These are phyloP conservation scores for Cacatua alba DNA, from an alignment of 2,113 vertebrate genomes.

Conservation along the genomic window DNA sequence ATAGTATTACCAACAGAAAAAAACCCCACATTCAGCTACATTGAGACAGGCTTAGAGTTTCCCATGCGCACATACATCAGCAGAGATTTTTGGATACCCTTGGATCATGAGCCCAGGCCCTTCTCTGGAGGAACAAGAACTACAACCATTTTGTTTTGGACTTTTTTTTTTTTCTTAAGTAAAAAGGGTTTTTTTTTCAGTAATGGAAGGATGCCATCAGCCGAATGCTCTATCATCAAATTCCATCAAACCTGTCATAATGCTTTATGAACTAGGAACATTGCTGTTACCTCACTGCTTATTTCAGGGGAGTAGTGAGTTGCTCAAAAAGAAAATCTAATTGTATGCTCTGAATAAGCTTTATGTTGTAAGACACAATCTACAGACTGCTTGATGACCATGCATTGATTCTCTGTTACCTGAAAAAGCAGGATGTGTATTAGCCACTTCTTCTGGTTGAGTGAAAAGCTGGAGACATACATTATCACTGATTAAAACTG, in stretches of 20 bases:
- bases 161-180: not conserved
- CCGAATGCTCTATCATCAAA: not conserved
- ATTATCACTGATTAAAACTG: not conserved
- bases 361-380: not conserved
- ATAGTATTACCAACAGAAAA: conserved; percentile 38
- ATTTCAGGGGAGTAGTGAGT: not conserved
- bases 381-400: not conserved
- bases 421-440: not conserved
- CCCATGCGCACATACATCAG: not conserved
- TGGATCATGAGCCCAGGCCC: not conserved
- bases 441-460: not conserved
- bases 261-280: not conserved
- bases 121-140: not conserved
- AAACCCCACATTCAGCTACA: not conserved
- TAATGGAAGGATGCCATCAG: not conserved
- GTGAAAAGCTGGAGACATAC: not conserved
- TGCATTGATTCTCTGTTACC: not conserved
- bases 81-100: not conserved
- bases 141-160: not conserved
- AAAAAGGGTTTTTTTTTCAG: not conserved
- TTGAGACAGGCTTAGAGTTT: not conserved
- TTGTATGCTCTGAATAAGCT: not conserved
- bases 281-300: not conserved
- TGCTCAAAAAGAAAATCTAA: not conserved
- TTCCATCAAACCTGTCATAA: not conserved